These are phyloP conservation scores for Spinibarbus caldwelli DNA, from an alignment of 2,797 vertebrate species.

Conservation along the genomic window DNA sequence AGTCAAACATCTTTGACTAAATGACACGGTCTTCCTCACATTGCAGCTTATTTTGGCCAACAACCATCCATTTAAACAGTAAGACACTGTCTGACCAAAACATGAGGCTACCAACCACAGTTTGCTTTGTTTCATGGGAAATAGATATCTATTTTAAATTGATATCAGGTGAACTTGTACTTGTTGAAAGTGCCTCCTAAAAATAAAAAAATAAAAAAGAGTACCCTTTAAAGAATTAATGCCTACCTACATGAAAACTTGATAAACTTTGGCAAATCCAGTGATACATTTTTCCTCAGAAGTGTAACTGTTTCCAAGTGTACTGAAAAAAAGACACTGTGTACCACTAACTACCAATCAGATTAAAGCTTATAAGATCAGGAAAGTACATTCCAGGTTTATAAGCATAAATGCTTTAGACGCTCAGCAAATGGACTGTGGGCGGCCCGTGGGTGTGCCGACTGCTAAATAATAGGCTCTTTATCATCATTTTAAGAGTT, in stretches of 20 bases:
- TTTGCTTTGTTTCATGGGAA: neutral
- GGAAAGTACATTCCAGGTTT: neutral
- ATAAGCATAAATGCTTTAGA: neutral
- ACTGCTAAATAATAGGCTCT: neutral
- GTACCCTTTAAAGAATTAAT: neutral
- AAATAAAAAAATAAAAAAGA: neutral
- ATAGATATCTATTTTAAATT: neutral
- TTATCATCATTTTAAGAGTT: slow-evolving; percentile 27
- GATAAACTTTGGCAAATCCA: neutral
- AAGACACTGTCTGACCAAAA: neutral
- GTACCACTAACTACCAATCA: neutral
- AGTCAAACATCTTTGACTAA: neutral
- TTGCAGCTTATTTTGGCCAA: neutral
- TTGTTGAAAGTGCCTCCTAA: neutral
- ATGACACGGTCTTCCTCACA: neutral
- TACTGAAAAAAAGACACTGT: neutral
- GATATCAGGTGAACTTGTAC: neutral
- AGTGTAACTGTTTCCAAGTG: neutral
- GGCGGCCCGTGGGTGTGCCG: neutral
- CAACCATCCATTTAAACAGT: neutral
- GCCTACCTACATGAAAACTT: neutral
- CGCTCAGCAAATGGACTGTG: neutral
- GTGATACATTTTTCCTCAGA: neutral
- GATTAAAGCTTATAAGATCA: neutral
- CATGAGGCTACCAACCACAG: neutral